A percentile compares a stretch with the other conserved stretches of the same genome.
Evolutionary conservation across 2,113 vertebrate species (phyloP).

Genomic region (Aegotheles bennettii): DNA sequence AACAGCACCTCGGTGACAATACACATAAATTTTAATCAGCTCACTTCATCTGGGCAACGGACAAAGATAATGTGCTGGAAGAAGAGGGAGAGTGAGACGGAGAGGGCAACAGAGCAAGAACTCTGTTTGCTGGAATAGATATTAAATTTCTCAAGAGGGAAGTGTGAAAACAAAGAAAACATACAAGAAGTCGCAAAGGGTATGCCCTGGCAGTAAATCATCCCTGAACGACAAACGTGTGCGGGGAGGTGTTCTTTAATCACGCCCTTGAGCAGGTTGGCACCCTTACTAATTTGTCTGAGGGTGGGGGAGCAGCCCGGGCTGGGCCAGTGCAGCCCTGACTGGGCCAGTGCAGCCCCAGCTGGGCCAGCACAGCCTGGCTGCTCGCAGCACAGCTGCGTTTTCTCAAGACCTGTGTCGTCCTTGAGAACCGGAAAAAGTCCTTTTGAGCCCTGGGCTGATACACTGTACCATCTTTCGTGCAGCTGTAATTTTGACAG

Average conservation of each 20-base stretch:
- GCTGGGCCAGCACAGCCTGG: constrained; percentile 7
- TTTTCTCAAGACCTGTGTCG: constrained; percentile 56
- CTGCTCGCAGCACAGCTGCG: constrained; percentile 68
- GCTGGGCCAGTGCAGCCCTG: constrained; percentile 6
- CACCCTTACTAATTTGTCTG: not conserved
- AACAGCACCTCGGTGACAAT: constrained; percentile 11
- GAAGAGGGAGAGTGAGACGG: not conserved
- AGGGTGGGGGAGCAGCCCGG: not conserved
- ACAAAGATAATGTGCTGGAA: not conserved
- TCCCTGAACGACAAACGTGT: not conserved
- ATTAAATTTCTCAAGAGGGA: constrained; percentile 66
- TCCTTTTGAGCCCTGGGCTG: constrained; percentile 69
- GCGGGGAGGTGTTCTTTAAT: not conserved
- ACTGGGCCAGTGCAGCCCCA: not conserved
- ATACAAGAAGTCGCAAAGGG: not conserved
- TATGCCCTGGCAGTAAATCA: constrained; percentile 30
- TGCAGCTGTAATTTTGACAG: constrained; percentile 77
- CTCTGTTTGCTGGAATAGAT: constrained; percentile 59
- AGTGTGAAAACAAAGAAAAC: constrained; percentile 47
- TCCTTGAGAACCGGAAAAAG: constrained; percentile 74
- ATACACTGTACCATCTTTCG: constrained; percentile 75
- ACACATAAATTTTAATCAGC: constrained; percentile 18
- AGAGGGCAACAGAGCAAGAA: constrained; percentile 25
- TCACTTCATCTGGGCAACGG: constrained; percentile 1
- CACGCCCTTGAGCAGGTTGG: not conserved